Percentiles rank a stretch among this genome's conserved stretches.
Conservation (phyloP, 2,113 vertebrate species). For the Notechis scutatus region DNA sequence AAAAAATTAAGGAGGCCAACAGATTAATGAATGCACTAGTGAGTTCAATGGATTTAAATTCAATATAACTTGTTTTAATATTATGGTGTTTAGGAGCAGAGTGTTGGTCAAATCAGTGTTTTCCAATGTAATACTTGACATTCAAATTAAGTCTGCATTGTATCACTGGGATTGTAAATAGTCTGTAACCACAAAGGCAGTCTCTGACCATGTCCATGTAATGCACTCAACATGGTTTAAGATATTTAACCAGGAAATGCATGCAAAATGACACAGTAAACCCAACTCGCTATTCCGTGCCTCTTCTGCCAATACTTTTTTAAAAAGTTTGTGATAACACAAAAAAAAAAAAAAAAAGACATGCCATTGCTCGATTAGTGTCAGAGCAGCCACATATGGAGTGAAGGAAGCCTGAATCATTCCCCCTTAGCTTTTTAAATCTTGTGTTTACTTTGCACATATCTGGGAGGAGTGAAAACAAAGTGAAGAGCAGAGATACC, state of each 20-base stretch:
- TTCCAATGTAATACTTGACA: not conserved
- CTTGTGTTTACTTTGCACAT: not conserved
- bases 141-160: not conserved
- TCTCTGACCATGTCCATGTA: not conserved
- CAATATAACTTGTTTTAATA: not conserved
- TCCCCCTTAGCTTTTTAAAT: not conserved
- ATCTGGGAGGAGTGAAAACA: not conserved
- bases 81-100: not conserved
- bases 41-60: not conserved
- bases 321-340: not conserved
- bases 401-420: not conserved
- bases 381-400: not conserved
- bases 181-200: not conserved
- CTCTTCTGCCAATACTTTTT: not conserved
- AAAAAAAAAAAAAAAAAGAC: not conserved
- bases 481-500: not conserved
- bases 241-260: not conserved
- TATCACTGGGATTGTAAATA: not conserved
- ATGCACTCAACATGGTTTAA: not conserved
- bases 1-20: not conserved
- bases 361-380: not conserved
- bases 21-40: not conserved
- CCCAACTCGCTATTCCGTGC: not conserved
- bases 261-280: not conserved
- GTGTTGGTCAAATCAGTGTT: not conserved